Evolutionary conservation across 2,113 vertebrate species (phyloP).

Genomic region (Eudyptes chrysolophus): DNA sequence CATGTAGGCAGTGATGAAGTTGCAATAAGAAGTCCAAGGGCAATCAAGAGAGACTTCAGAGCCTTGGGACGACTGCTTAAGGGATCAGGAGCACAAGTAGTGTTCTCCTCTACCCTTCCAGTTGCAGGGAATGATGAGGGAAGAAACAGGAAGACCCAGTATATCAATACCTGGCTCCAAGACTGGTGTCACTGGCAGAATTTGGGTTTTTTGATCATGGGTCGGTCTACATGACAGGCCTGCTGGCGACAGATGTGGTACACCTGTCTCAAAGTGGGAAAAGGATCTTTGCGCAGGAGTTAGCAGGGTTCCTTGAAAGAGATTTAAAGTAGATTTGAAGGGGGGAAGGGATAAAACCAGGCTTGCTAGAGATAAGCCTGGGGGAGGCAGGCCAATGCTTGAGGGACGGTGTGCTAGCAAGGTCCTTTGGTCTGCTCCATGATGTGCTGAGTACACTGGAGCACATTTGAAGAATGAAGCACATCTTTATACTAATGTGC

Average conservation of each 20-base stretch:
- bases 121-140: neutral
- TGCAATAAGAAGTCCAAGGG: neutral
- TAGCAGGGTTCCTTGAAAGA: neutral
- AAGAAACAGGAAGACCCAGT: neutral
- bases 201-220: neutral
- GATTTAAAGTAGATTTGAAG: neutral
- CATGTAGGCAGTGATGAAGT: neutral
- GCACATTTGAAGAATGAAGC: neutral
- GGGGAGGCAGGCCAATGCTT: neutral
- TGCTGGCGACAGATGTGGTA: fast-evolving
- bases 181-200: neutral
- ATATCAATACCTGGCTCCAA: neutral
- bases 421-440: neutral
- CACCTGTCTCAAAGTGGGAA: neutral
- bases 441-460: neutral
- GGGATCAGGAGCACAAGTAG: neutral
- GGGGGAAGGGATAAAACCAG: neutral
- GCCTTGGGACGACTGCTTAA: neutral
- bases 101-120: neutral
- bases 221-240: neutral
- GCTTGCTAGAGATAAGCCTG: neutral
- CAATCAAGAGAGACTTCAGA: neutral
- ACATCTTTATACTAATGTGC: neutral
- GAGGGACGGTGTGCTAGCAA: neutral
- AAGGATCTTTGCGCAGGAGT: neutral